Evolutionary conservation across 2,888 invertebrate species (phyloP), one percentile per base, ranked within the genome.

Genomic region (Scotopteryx bipunctaria): DNA sequence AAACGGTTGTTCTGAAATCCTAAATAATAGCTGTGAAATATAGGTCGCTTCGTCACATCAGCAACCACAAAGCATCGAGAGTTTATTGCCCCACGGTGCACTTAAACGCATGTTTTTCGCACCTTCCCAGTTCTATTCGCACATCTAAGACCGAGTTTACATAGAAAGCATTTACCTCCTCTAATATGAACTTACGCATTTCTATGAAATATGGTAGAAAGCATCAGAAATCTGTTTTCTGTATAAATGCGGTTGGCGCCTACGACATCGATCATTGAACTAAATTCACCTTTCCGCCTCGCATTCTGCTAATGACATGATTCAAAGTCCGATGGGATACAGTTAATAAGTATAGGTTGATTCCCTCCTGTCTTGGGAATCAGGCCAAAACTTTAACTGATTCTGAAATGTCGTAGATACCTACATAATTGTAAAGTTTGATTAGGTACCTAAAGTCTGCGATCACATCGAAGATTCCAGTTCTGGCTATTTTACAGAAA

Each of bases 81-180:
- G 80, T 80, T 81, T 77, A 79, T 78, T 79, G 77, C 76, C 76
- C 81, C 57, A 67, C 63, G 63, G 59, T 66, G 65, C 64, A 67
- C 64, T 70, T 67, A 32, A 14, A 65, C 66, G 69, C 67, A 68
- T 64, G 73, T 74, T 55, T 47, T 81, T 80, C 76, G 69, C 82
- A 78, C 78, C 73, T 78, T 59, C 52, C 15, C 32, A 31, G 15
- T 19, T 27, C 47, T 13, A 33, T 40, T 45, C 21, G 40, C 51
- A 27, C 45, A 42, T 23, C 29, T 25, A 23, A 11, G 1, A n/a
- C 13, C 16, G 27, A n/a, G n/a, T n/a, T n/a, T n/a, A n/a, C n/a
- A n/a, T n/a, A n/a, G n/a, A n/a, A n/a, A n/a, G n/a, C n/a, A n/a
- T n/a, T n/a, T n/a, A n/a, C n/a, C n/a, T n/a, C n/a, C n/a, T n/a